These are phyloP conservation scores for Nezara viridula DNA, from an alignment of 2,888 invertebrate genomes.

Conservation along the genomic window DNA sequence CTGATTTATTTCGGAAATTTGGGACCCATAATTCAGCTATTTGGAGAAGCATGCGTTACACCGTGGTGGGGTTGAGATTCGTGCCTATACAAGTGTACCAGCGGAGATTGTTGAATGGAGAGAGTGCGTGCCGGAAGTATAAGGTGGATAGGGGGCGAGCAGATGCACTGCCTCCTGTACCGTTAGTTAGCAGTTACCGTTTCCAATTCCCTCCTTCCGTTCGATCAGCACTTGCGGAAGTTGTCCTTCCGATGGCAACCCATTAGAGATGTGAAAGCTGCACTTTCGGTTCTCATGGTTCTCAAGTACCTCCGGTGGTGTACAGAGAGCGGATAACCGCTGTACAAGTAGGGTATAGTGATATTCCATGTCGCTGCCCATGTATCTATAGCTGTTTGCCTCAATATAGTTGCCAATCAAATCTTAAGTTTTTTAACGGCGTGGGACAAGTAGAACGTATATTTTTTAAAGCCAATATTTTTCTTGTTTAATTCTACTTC, in stretches of 20 bases:
- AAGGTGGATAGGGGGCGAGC: slow-evolving; percentile 39
- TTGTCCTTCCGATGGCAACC: not conserved
- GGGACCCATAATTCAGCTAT: no score
- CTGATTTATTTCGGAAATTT: not conserved
- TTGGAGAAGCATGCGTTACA: not conserved
- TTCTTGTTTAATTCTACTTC: not conserved
- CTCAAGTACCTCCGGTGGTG: not conserved
- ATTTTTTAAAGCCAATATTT: not conserved
- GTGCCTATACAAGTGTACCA: not conserved
- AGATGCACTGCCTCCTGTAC: slow-evolving; percentile 44
- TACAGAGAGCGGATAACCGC: not conserved
- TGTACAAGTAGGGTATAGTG: not conserved
- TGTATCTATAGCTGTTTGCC: not conserved
- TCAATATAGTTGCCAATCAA: no score
- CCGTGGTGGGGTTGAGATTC: not conserved
- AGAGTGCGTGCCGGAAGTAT: slow-evolving; percentile 39
- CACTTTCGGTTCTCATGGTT: not conserved
- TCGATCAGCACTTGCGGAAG: not conserved
- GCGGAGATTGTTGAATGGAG: slow-evolving; percentile 36
- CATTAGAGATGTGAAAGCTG: slow-evolving; percentile 13
- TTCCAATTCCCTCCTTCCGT: slow-evolving; percentile 15
- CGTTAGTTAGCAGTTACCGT: slow-evolving; percentile 18
- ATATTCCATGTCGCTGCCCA: not conserved
- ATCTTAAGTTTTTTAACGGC: not conserved
- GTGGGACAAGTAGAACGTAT: not conserved